Conservation (phyloP, 2,113 vertebrate genomes). For the Solea solea region DNA sequence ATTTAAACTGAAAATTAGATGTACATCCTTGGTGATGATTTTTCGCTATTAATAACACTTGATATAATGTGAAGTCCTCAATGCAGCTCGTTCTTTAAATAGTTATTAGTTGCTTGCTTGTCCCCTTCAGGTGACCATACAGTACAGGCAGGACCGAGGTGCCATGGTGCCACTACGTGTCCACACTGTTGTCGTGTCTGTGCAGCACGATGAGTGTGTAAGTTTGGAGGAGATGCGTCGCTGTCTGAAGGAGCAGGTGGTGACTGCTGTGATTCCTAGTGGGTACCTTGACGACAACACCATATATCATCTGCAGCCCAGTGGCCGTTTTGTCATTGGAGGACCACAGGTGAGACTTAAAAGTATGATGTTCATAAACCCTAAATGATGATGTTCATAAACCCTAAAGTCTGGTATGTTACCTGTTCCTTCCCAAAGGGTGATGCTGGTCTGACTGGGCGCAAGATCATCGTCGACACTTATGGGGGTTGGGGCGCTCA, state of each 20-base stretch:
- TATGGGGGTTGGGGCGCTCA: conserved; percentile 97
- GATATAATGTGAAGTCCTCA: no score
- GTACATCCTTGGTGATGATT: no score
- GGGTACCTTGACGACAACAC: conserved; percentile 90
- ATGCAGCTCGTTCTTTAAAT: no score
- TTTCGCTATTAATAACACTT: no score
- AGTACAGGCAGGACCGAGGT: conserved; percentile 93
- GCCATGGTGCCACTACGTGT: conserved; percentile 92
- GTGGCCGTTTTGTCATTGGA: conserved; percentile 96
- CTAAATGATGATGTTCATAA: no score
- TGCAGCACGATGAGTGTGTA: conserved; percentile 93
- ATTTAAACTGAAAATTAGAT: no score
- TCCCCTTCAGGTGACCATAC: conserved; percentile 87
- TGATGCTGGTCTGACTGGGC: conserved; percentile 93
- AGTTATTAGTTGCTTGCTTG: neutral
- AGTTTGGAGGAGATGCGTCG: conserved; percentile 90
- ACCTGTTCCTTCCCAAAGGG: conserved; percentile 77
- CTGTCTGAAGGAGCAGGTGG: conserved; percentile 91
- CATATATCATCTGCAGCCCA: conserved; percentile 95
- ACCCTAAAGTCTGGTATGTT: neutral
- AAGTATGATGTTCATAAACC: neutral
- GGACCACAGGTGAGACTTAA: conserved; percentile 88
- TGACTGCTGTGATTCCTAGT: conserved; percentile 89
- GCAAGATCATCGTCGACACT: conserved; percentile 96
- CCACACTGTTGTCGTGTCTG: conserved; percentile 94